Base-by-base conservation (phyloP, 2,113 vertebrate species). In the Rhinopomastus cyanomelas region DNA sequence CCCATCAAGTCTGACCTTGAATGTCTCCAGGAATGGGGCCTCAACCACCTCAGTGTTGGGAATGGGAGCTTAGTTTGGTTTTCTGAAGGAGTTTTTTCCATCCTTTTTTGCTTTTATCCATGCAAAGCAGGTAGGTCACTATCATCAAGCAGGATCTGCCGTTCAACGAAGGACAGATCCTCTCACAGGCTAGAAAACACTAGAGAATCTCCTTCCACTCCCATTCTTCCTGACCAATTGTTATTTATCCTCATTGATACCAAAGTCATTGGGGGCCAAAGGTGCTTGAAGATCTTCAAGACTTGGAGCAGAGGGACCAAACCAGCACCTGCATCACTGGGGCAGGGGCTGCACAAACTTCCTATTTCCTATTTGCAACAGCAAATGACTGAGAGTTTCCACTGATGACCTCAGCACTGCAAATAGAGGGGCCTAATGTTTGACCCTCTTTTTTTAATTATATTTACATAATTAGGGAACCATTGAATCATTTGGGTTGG, bases 61-160 rank as follows among this genome's bases (percentile, higher is more conserved):
- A 52, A 23, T 2, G 15, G 27, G 37, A 23, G 11, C 8, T 42
- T 11, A 8, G 2, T 16, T 68, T 5, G 25, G 11, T 9, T 59
- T 62, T 48, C 29, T 57, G 16, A 37, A 59, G 46, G 46, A 16
- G 25, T 2, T 2, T 39, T 78, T 72, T 34, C 21, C 20, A 13
- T 16, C 42, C 22, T 27, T 12, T 53, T 37, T 48, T 37, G 29
- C 55, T 56, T 32, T 27, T 4, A 1, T 20, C 20, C 26, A 20
- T 48, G 46, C 19, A 20, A 11, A 6, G 8, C 20, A 15, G 6
- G 3, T 17, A 20, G 51, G 4, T 13, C 29, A 15, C 10, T 0
- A 0, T 14, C 3, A 1, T 5, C 1, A 1, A 44, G n/a, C 34
- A 60, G 27, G 30, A 55, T 32, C n/a, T 85, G 49, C 15, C 65